phyloP scores from a whole-genome alignment of 2,797 vertebrate genomes.

The Gymnodraco acuticeps region DNA sequence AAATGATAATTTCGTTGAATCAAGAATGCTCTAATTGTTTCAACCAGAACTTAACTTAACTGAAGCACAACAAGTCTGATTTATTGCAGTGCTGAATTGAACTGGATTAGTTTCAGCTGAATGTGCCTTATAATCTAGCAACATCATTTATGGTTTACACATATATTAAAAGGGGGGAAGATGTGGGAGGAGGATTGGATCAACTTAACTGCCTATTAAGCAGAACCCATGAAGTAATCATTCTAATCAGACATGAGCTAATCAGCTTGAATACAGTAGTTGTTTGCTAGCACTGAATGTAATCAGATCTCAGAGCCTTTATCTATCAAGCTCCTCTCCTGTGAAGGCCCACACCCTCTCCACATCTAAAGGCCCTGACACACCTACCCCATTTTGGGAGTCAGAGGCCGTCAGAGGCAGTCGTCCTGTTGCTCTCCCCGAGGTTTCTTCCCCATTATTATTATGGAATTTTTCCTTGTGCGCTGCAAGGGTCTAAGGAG shows the following conservation, averaged over 20 bases:
- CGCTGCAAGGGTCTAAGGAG: too few species aligned
- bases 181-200: background rate
- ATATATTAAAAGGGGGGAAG: background rate
- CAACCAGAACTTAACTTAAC: background rate
- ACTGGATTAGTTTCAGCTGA: too few species aligned
- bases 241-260: constrained; percentile 22
- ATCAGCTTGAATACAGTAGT: constrained; percentile 38
- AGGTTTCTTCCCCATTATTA: too few species aligned
- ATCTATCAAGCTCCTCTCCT: too few species aligned
- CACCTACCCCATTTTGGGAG: too few species aligned
- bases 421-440: too few species aligned
- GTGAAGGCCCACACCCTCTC: too few species aligned
- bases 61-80: background rate
- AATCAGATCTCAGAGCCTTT: constrained; percentile 6
- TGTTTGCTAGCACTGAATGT: background rate
- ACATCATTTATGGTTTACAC: background rate
- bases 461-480: too few species aligned
- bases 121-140: too few species aligned
- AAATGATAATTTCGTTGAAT: background rate
- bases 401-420: too few species aligned
- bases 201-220: background rate
- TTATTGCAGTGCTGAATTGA: background rate
- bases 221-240: background rate
- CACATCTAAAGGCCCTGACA: too few species aligned
- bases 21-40: background rate